Evolutionary conservation across 2,888 invertebrate species (phyloP).

Genomic region (Xestia xanthographa): DNA sequence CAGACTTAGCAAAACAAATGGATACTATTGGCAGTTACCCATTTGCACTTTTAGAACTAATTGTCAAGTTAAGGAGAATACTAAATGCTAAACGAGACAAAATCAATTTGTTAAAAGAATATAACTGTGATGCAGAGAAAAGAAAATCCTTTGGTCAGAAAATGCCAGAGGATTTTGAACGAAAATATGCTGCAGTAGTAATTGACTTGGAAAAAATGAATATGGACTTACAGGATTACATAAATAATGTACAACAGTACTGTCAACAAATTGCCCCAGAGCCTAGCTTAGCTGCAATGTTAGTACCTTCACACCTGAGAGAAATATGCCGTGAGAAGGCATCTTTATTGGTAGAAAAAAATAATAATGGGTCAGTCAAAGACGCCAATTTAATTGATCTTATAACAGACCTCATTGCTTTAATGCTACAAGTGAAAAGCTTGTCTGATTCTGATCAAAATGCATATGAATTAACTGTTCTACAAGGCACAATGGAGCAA

Average conservation of each 20-base stretch:
- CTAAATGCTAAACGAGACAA: conserved; percentile 95
- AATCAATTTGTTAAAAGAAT: conserved; percentile 94
- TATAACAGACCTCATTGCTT: conserved; percentile 96
- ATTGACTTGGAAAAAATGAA: conserved; percentile 98
- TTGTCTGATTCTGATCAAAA: conserved; percentile 95
- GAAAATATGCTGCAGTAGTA: conserved; percentile 96
- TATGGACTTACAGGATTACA: conserved; percentile 95
- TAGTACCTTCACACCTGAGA: conserved; percentile 96
- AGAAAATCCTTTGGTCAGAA: conserved; percentile 94
- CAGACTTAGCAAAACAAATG: conserved; percentile 84
- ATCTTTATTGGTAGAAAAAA: conserved; percentile 94
- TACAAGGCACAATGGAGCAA: conserved; percentile 97
- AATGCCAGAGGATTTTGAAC: conserved; percentile 96
- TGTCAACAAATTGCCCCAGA: conserved; percentile 97
- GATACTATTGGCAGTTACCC: conserved; percentile 95
- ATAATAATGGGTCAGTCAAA: conserved; percentile 91
- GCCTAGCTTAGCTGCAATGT: conserved; percentile 95
- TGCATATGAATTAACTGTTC: conserved; percentile 96
- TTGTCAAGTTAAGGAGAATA: conserved; percentile 96
- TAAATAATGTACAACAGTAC: conserved; percentile 95
- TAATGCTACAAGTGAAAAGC: conserved; percentile 97
- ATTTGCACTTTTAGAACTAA: conserved; percentile 95
- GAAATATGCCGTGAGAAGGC: conserved; percentile 97
- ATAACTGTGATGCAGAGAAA: conserved; percentile 98
- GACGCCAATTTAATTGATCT: conserved; percentile 93